Base-by-base conservation (phyloP, 2,113 vertebrate species). In the Sula dactylatra region DNA sequence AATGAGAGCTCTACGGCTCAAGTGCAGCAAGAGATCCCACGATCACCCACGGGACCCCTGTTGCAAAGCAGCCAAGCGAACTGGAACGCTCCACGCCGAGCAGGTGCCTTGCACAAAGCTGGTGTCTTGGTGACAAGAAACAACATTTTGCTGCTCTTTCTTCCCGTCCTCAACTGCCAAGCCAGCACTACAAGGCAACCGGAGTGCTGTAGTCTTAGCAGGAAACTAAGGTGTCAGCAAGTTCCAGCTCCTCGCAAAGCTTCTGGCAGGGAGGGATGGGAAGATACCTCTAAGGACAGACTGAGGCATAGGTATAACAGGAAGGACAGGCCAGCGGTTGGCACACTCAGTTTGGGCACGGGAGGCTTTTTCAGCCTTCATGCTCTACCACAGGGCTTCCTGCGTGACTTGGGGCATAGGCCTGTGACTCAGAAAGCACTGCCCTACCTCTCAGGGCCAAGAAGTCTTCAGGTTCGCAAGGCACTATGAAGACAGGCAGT, bases 1-100 rank as follows among this genome's bases (percentile, higher is more conserved):
- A 64, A 4, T 0, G 1, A 84, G n/a, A 91, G 56, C 47, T 84
- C 64, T n/a, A 44, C 0, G 0, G 58, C 78, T 74, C 59, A 11
- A 44, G 38, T 6, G 25, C 73, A 67, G 78, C 78, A 79, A 34
- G 29, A 87, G 77, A 54, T 90, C 29, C 70, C 0, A 0, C 5
- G 11, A 24, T 11, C 19, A 4, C 77, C 58, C 3, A 2, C 2
- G 1, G 47, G 64, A 86, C 15, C 20, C 34, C 34, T 18, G 13
- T 1, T 9, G 44, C 78, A 74, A 70, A 79, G 72, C 55, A 32
- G 78, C 56, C 42, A 19, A 55, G 47, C 0, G 13, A 61, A n/a
- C 29, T 3, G 47, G 47, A 64, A 88, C 9, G 56, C 47, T 50
- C 76, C 42, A 7, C 10, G 56, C 84, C 64, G 38, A 82, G 66